phyloP scores from a whole-genome alignment of 2,888 invertebrate species.

The Xestia sexstrigata region DNA sequence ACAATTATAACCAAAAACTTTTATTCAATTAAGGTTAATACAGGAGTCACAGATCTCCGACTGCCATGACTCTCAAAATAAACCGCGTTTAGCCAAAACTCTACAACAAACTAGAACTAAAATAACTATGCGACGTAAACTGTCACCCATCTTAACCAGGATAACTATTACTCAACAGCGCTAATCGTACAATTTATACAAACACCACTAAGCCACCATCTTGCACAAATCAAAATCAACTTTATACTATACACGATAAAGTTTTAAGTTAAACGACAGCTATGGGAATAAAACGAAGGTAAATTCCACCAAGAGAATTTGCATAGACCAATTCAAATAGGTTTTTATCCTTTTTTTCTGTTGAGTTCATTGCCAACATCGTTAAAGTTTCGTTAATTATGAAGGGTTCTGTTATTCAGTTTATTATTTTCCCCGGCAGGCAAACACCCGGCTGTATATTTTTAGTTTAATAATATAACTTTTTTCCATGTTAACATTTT shows the following conservation, averaged over 20 bases:
- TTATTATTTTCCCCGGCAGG: slow-evolving; percentile 64
- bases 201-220: slow-evolving; percentile 34
- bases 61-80: slow-evolving; percentile 33
- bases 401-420: slow-evolving; percentile 68
- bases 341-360: slow-evolving; percentile 54
- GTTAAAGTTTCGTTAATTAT: slow-evolving; percentile 79
- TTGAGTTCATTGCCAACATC: slow-evolving; percentile 76
- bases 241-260: slow-evolving; percentile 20
- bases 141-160: slow-evolving; percentile 56
- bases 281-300: slow-evolving; percentile 43
- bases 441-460: slow-evolving; percentile 27
- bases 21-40: neutral
- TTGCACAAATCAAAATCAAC: slow-evolving; percentile 38
- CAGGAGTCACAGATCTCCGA: neutral
- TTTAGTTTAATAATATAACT: slow-evolving; percentile 31
- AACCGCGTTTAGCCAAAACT: slow-evolving; percentile 10
- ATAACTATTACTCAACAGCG: slow-evolving; percentile 64
- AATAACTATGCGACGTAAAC: slow-evolving; percentile 40
- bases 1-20: neutral
- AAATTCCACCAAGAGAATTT: slow-evolving; percentile 61
- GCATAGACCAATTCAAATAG: slow-evolving; percentile 63
- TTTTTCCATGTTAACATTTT: slow-evolving; percentile 17
- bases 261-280: slow-evolving; percentile 38
- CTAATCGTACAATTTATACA: slow-evolving; percentile 64
- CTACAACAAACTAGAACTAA: slow-evolving; percentile 17